Base-by-base conservation (phyloP, 2,888 invertebrate species). In the Ditylenchus weischeri region DNA sequence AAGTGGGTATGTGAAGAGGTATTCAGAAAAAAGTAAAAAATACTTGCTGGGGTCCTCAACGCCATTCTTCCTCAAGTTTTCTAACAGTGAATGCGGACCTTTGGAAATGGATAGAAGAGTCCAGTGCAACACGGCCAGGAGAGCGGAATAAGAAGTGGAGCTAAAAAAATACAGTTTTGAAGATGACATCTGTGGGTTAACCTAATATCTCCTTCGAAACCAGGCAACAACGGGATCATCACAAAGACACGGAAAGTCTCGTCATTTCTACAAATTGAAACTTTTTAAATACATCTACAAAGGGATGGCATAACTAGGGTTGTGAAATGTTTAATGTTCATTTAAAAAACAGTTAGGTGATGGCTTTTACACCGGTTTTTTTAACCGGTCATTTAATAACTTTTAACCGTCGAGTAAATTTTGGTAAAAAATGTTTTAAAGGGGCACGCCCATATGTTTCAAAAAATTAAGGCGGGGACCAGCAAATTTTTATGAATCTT, bases 121-220 rank as follows among this genome's bases (percentile, higher is more conserved):
- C 93, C 94, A 96, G 83, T 96, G 93, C 0, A 93, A 92, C 79
- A 96, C 90, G 3, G 93, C 92, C 79, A 93, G 90, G 19, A 95
- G 88, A 0, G 93, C 90, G 21, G 90, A 91, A 0, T 73, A 73
- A 0, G 72, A 54, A 1, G 65, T 68, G 18, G 68, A 54, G 29
- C 54, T 54, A 29, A 54, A 54, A 54, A 29, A 23, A 11, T 54
- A 54, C 29, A 23, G 54, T 54, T 23, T 54, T 29, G n/a, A 18
- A 23, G 10, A 54, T 11, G n/a, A 29, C 54, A 54, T 15, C 1
- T 15, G n/a, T 23, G 11, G 29, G 48, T 7, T 75, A 74, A 23
- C 77, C 94, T 94, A 64, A 96, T 90, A 86, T 96, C 93, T 43
- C 83, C 83, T 69, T 83, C 83, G 70, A 83, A 83, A 19, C 78